Conservation (phyloP, 2,113 vertebrate species). For the Varanus komodoensis region DNA sequence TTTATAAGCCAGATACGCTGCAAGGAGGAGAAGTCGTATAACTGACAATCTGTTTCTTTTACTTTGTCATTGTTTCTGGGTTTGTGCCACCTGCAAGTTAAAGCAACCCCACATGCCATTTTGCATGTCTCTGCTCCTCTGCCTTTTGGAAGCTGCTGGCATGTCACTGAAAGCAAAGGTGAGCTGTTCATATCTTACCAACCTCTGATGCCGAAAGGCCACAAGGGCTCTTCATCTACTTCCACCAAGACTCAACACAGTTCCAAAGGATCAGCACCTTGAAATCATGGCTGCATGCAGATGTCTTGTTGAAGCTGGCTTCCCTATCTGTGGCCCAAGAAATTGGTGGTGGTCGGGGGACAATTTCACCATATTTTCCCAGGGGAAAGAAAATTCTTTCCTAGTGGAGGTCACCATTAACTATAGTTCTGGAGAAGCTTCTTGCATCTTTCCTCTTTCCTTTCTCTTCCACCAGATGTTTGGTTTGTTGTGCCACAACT, state of each 20-base stretch:
- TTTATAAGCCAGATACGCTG: slow-evolving; percentile 37
- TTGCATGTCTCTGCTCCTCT: slow-evolving; percentile 22
- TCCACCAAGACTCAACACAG: not conserved
- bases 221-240: not conserved
- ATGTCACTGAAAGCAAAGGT: not conserved
- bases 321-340: no score
- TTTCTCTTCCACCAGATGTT: no score
- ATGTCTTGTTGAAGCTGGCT: no score
- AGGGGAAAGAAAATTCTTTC: no score
- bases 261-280: not conserved
- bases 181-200: not conserved
- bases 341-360: no score
- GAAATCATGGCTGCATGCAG: not conserved
- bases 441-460: no score
- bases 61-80: slow-evolving; percentile 24
- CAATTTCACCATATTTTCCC: no score
- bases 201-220: not conserved
- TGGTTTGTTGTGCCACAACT: no score
- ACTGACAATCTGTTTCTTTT: slow-evolving; percentile 53
- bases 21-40: slow-evolving; percentile 50
- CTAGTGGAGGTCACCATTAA: no score
- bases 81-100: slow-evolving; percentile 38
- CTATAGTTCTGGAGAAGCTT: no score
- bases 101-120: slow-evolving; percentile 16
- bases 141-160: slow-evolving; percentile 47